Conservation (phyloP, 1,140 invertebrate genomes). For the Drosophila nannoptera region DNA sequence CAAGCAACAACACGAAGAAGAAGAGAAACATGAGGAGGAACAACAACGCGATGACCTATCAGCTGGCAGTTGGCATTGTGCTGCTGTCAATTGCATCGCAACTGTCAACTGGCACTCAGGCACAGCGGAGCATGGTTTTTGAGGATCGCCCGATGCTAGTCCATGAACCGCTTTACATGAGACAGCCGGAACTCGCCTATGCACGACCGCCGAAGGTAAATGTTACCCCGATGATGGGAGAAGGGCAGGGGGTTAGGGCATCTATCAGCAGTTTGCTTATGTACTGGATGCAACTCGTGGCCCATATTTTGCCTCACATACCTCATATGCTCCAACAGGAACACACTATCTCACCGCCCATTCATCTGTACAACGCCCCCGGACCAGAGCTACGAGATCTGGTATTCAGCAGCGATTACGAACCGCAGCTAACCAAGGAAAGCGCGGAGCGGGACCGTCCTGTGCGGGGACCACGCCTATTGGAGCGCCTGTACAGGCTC, state of each 20-base stretch:
- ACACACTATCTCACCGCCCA: too few species aligned
- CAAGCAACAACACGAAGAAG: not conserved
- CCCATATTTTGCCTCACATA: too few species aligned
- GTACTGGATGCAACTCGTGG: too few species aligned
- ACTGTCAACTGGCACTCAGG: conserved; percentile 43
- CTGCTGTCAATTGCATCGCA: conserved; percentile 57
- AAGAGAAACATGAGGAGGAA: too few species aligned
- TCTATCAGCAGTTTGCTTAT: conserved; percentile 21
- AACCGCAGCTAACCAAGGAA: conserved; percentile 30
- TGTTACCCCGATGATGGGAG: too few species aligned
- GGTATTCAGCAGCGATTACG: conserved; percentile 56
- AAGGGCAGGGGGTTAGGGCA: too few species aligned
- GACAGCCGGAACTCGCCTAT: conserved; percentile 37
- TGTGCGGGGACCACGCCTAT: conserved; percentile 35
- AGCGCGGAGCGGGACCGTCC: conserved; percentile 39
- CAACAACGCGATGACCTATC: conserved; percentile 50
- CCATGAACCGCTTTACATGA: conserved; percentile 52
- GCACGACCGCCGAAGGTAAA: too few species aligned
- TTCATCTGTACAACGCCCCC: too few species aligned
- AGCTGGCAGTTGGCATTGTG: conserved; percentile 60
- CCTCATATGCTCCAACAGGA: too few species aligned
- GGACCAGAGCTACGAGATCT: conserved; percentile 67
- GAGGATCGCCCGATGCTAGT: conserved; percentile 30
- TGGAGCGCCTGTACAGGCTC: conserved; percentile 57
- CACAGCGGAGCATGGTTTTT: conserved; percentile 39